A percentile compares a stretch with the other conserved stretches of the same genome.
Conservation (phyloP, 2,797 vertebrate species). For the Enteromius trimaculatus region DNA sequence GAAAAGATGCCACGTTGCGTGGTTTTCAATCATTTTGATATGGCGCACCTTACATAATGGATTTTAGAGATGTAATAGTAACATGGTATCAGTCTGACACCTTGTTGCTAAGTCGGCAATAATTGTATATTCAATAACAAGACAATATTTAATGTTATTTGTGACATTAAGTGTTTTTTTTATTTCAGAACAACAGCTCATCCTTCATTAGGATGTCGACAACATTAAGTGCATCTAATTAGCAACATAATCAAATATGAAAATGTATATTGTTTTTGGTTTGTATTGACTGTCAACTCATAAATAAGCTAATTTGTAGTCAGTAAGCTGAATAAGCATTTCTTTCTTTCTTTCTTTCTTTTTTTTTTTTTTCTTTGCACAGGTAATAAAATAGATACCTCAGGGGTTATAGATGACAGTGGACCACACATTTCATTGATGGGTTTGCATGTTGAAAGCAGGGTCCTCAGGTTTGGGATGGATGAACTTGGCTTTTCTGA, state of each 20-base stretch:
- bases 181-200: neutral
- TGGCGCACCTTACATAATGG: neutral
- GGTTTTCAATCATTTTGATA: constrained; percentile 15
- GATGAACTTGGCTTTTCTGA: constrained; percentile 28
- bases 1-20: neutral
- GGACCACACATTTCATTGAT: constrained; percentile 35
- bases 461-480: constrained; percentile 20
- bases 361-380: constrained; percentile 34
- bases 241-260: constrained; percentile 31
- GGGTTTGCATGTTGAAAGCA: constrained; percentile 22
- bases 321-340: constrained; percentile 29
- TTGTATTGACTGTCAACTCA: constrained; percentile 28
- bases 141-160: constrained; percentile 32
- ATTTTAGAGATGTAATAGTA: neutral
- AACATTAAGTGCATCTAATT: constrained; percentile 20
- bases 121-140: constrained; percentile 23
- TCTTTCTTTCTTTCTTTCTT: neutral
- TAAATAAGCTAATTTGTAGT: constrained; percentile 49
- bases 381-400: constrained; percentile 42
- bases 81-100: constrained; percentile 3
- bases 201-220: constrained; percentile 19
- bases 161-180: constrained; percentile 3
- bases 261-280: constrained; percentile 20
- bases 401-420: constrained; percentile 46
- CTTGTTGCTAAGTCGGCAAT: constrained; percentile 2